Evolutionary conservation across 2,113 vertebrate genomes (phyloP).

Genomic region (Zosterops borbonicus): DNA sequence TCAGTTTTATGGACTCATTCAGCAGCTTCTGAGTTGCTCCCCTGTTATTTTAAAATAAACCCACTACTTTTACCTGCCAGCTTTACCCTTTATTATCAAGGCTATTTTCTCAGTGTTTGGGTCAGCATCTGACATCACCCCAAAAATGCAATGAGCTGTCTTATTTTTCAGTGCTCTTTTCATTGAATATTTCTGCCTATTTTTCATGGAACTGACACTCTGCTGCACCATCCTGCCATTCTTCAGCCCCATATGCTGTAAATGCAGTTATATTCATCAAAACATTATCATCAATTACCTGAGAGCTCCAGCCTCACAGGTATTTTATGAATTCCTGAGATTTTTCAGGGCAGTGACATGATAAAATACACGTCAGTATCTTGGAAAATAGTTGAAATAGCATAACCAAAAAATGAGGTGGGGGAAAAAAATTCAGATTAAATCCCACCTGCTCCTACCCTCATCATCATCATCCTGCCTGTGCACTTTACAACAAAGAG

Average conservation of each 20-base stretch:
- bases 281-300: constrained; percentile 28
- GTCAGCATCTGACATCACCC: not conserved
- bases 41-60: not conserved
- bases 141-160: not conserved
- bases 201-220: not conserved
- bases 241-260: not conserved
- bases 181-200: not conserved
- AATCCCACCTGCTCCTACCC: not conserved
- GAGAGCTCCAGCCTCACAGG: not conserved
- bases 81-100: not conserved
- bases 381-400: not conserved
- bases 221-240: not conserved
- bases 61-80: not conserved
- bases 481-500: not conserved
- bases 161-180: not conserved
- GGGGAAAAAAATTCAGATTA: not conserved
- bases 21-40: not conserved
- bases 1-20: not conserved
- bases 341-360: not conserved
- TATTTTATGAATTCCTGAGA: not conserved
- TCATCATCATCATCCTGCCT: not conserved
- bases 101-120: not conserved
- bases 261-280: constrained; percentile 12
- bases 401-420: not conserved
- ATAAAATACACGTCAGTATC: not conserved